phyloP scores from a whole-genome alignment of 1,140 invertebrate species.

The Hyles euphorbiae region DNA sequence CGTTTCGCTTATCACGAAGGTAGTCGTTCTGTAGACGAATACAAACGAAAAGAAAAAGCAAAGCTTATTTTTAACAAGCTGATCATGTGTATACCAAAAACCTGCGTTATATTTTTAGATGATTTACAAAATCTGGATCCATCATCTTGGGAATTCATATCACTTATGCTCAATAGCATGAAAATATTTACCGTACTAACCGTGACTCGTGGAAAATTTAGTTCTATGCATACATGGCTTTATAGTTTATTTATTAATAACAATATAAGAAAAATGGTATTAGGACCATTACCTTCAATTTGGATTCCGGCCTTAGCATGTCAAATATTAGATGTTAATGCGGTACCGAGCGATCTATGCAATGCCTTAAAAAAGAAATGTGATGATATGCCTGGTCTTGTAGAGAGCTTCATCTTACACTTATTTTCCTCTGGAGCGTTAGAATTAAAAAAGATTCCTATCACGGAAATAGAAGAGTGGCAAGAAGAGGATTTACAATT shows the following conservation, averaged over 20 bases:
- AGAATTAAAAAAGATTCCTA: slow-evolving; percentile 41
- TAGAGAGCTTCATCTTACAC: slow-evolving; percentile 66
- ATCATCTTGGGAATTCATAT: slow-evolving; percentile 57
- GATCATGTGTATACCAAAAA: slow-evolving; percentile 35
- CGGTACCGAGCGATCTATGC: slow-evolving; percentile 61
- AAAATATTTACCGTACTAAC: slow-evolving; percentile 54
- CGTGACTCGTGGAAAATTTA: slow-evolving; percentile 54
- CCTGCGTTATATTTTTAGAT: slow-evolving; percentile 54
- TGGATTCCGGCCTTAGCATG: slow-evolving; percentile 63
- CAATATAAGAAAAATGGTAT: slow-evolving; percentile 52
- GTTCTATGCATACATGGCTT: slow-evolving; percentile 46
- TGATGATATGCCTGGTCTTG: slow-evolving; percentile 60
- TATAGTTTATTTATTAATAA: slow-evolving; percentile 51
- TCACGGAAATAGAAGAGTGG: slow-evolving; percentile 34
- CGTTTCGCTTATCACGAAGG: slow-evolving; percentile 61
- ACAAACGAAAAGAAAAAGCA: slow-evolving; percentile 48
- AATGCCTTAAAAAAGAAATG: slow-evolving; percentile 57
- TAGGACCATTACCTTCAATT: slow-evolving; percentile 40
- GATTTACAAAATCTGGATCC: slow-evolving; percentile 63
- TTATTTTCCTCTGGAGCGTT: slow-evolving; percentile 68
- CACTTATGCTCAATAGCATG: slow-evolving; percentile 40
- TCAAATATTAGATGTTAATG: slow-evolving; percentile 68
- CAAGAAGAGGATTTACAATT: slow-evolving; percentile 47
- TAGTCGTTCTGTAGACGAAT: slow-evolving; percentile 38
- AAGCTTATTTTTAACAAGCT: slow-evolving; percentile 52